A percentile compares a stretch with the other conserved stretches of the same genome.
phyloP scores from a whole-genome alignment of 2,113 vertebrate species.

The Ascaphus truei region DNA sequence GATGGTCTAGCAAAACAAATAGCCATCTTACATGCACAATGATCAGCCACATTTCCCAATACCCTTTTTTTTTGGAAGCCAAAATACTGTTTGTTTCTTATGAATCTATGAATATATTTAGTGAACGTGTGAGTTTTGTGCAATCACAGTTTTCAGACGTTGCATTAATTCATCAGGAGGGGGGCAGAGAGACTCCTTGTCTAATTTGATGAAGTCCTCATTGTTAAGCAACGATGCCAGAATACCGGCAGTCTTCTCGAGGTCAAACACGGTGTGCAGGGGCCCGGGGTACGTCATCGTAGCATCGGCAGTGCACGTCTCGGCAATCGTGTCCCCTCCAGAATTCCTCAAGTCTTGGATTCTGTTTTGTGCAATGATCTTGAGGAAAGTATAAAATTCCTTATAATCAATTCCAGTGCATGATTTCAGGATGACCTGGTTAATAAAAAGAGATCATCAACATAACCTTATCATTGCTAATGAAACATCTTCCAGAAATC shows the following conservation, averaged over 20 bases:
- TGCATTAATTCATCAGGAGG: conserved; percentile 68
- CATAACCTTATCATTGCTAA: too few species aligned
- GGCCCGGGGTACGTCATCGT: conserved; percentile 61
- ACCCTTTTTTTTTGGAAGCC: too few species aligned
- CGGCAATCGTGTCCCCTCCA: conserved; percentile 45
- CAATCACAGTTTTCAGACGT: conserved; percentile 68
- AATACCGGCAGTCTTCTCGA: conserved; percentile 72
- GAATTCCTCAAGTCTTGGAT: conserved; percentile 61
- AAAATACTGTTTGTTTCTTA: too few species aligned
- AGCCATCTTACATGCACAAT: too few species aligned
- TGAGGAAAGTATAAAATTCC: conserved; percentile 89
- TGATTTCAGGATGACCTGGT: conserved; percentile 88
- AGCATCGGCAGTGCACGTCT: conserved; percentile 46
- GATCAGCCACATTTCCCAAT: too few species aligned
- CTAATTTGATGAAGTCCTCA: conserved; percentile 79
- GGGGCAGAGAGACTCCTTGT: conserved; percentile 52
- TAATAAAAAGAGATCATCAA: neutral
- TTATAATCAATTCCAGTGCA: conserved; percentile 88
- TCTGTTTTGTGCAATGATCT: conserved; percentile 77
- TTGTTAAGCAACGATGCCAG: conserved; percentile 76
- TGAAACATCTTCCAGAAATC: too few species aligned
- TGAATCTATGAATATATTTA: too few species aligned
- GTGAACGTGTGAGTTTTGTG: neutral
- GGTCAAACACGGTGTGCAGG: conserved; percentile 82
- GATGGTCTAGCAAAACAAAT: too few species aligned